Percentiles rank a stretch among this genome's conserved stretches.
These are phyloP conservation scores for Momotus momota DNA, from an alignment of 2,797 vertebrate species.

Conservation along the genomic window DNA sequence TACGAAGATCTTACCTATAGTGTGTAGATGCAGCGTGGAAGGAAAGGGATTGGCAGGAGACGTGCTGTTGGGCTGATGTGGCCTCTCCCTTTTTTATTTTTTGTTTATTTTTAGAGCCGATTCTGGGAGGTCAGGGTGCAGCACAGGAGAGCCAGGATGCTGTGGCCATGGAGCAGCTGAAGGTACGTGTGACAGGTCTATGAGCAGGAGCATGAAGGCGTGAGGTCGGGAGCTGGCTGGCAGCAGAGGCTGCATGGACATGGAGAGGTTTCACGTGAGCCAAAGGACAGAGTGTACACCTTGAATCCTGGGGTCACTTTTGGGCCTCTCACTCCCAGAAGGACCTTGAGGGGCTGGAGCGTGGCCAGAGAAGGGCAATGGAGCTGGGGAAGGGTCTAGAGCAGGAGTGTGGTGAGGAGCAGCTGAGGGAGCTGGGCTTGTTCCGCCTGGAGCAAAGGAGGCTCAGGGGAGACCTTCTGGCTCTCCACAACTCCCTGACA, in stretches of 20 bases:
- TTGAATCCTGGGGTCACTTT: neutral
- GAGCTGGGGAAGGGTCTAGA: neutral
- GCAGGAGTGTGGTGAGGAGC: neutral
- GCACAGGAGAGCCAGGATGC: conserved; percentile 75
- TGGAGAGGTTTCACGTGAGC: neutral
- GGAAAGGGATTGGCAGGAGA: neutral
- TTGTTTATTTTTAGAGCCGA: conserved; percentile 79
- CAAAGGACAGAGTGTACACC: neutral
- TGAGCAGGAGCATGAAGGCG: fast-evolving
- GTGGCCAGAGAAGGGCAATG: neutral
- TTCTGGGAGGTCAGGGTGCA: conserved; percentile 78
- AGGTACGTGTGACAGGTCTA: conserved; percentile 80
- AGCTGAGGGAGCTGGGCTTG: neutral
- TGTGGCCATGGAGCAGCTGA: conserved; percentile 84
- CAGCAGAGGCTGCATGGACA: fast-evolving
- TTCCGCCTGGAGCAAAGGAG: neutral
- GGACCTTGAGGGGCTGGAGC: neutral
- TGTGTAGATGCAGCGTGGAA: neutral
- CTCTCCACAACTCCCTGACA: neutral
- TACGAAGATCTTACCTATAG: neutral
- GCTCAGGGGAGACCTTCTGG: neutral
- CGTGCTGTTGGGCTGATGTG: neutral
- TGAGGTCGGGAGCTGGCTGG: fast-evolving
- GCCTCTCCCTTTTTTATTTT: neutral
- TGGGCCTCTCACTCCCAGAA: neutral